phyloP scores from a whole-genome alignment of 2,888 invertebrate genomes.

The Hedya salicella region DNA sequence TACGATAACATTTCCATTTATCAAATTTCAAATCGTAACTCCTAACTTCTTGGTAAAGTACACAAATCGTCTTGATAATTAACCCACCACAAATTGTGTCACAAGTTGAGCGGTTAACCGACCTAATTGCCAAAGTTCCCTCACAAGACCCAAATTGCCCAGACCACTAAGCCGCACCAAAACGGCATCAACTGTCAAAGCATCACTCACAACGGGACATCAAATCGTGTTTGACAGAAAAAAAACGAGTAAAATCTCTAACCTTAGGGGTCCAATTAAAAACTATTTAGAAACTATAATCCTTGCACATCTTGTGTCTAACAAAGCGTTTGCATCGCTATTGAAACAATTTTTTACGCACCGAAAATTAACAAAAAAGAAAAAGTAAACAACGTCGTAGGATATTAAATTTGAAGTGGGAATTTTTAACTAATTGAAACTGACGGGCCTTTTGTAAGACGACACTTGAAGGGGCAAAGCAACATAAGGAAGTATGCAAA shows the following conservation, averaged over 20 bases:
- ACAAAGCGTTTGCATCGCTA: conserved; percentile 34
- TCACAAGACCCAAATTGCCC: conserved; percentile 23
- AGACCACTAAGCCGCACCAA: conserved; percentile 51
- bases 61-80: not conserved
- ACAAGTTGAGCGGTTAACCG: conserved; percentile 8
- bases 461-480: conserved; percentile 55
- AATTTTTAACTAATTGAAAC: conserved; percentile 63
- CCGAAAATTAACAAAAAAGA: conserved; percentile 45
- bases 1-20: too few species aligned
- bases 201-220: conserved; percentile 53
- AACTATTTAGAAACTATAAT: conserved; percentile 69
- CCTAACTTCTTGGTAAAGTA: not conserved
- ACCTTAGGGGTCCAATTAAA: conserved; percentile 72
- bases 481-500: conserved; percentile 54
- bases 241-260: conserved; percentile 46
- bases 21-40: too few species aligned
- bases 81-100: conserved; percentile 15
- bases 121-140: conserved; percentile 15
- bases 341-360: conserved; percentile 47
- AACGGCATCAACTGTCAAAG: conserved; percentile 58
- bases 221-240: conserved; percentile 55
- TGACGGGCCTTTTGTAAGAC: conserved; percentile 62
- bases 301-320: conserved; percentile 54
- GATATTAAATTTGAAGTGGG: conserved; percentile 58
- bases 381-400: conserved; percentile 52